Evolutionary conservation across 2,113 vertebrate species (phyloP).

Genomic region (Ploceus nigricollis): DNA sequence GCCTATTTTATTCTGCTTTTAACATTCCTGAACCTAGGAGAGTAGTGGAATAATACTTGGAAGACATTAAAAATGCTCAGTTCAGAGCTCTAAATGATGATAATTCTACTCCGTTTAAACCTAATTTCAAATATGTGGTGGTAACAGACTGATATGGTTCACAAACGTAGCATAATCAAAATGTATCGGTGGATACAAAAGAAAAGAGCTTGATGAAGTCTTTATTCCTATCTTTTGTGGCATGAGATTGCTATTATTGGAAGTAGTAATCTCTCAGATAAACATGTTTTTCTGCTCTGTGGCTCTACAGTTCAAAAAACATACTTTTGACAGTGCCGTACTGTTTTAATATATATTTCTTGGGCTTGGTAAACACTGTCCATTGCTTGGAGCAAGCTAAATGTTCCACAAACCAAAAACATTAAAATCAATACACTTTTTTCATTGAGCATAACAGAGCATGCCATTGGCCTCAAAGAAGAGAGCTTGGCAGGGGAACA

Average conservation of each 20-base stretch:
- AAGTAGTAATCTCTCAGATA: neutral
- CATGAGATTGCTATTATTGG: neutral
- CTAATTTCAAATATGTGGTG: neutral
- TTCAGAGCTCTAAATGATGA: neutral
- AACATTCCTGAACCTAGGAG: neutral
- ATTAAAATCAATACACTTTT: constrained; percentile 48
- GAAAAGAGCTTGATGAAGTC: neutral
- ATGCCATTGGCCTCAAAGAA: neutral
- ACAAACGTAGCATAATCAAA: neutral
- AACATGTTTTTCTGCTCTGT: neutral
- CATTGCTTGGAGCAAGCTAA: constrained; percentile 6
- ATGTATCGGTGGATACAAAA: neutral
- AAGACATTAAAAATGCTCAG: neutral
- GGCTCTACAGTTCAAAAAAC: neutral
- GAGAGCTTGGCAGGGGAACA: constrained; percentile 54
- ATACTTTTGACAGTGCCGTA: neutral
- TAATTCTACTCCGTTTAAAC: neutral
- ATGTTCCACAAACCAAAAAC: neutral
- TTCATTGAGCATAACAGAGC: constrained; percentile 26
- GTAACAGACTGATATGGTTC: neutral
- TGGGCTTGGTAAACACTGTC: neutral
- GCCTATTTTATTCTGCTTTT: neutral
- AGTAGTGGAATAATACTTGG: neutral
- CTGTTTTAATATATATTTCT: neutral
- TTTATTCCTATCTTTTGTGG: constrained; percentile 4